Evolutionary conservation across 2,797 vertebrate genomes (phyloP), one percentile per base, ranked within the genome.

Genomic region (Poeciliopsis paucimaculata): DNA sequence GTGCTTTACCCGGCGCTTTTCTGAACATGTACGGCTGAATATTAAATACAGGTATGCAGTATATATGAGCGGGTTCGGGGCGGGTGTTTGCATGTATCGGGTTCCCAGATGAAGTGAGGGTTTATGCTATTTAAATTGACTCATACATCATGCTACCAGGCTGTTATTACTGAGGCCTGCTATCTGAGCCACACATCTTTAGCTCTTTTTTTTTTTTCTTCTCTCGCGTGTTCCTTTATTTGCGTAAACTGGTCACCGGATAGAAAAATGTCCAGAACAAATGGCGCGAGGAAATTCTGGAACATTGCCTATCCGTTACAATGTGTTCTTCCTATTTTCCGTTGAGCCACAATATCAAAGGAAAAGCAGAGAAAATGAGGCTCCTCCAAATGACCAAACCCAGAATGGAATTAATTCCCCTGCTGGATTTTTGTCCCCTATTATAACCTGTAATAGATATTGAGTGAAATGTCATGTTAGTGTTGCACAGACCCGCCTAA

Each of bases 221-320:
- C 6, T 41, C 0, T 2, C 47, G 2, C 13, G 4, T 28, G 75
- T 78, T 83, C 83, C 39, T 91, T 81, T 93, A 95, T 95, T 95
- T 95, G 91, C 85, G 91, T 93, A 92, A 94, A 95, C 93, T 91
- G 94, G 91, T 94, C 92, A 93, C 74, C 34, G 75, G 82, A 84
- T 91, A 88, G 79, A 90, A 88, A 87, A 90, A 85, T 13, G 78
- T 75, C 77, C 83, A 86, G 88, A 83, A 77, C 86, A 88, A 94
- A 93, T 93, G 93, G 88, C 81, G 90, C 91, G 74, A 89, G 87
- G 76, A 82, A 86, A 83, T 85, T 47, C 88, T 93, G 91, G 90
- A 93, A 74, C 66, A n/a, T 4, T 84, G 91, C 92, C 85, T 92
- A 92, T 92, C 89, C 76, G 85, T 87, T 85, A 71, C 75, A 82